Evolutionary conservation across 2,113 vertebrate genomes (phyloP), one percentile per base, ranked within the genome.

Genomic region (Podiceps cristatus): DNA sequence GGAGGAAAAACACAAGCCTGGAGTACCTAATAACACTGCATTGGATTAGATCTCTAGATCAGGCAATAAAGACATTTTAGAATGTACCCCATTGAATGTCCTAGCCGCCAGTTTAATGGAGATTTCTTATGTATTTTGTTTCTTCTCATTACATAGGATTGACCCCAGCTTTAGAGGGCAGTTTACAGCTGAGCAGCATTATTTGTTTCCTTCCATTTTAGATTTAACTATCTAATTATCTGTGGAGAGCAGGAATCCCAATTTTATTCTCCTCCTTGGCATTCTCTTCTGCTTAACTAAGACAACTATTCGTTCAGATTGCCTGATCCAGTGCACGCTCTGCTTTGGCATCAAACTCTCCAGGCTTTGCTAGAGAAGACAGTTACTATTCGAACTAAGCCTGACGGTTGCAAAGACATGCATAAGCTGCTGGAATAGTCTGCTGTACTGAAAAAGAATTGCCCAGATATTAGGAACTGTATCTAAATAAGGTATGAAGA

Each of bases 391-490:
- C 64, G 88, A 52, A 40, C 9, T 67, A 62, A 95, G 27, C 33
- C 64, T 67, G n/a, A 40, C 1, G 0, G 13, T 25, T 0, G 0
- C 73, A 72, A 74, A 91, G 31, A 58, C 15, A 59, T 20, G 6
- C 11, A 14, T 8, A 72, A 52, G 8, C 5, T 81, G 27, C 14
- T 37, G 25, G 18, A 82, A 73, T 29, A 73, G 27, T 31, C 40
- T 18, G 10, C 53, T 49, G 1, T 76, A 24, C 23, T 60, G 12
- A 59, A 86, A 29, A 56, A 62, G 11, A 33, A 24, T 23, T 50
- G 22, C 6, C 25, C 19, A 29, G 10, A 9, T 24, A 53, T 5
- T 79, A 4, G 8, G 29, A 93, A 75, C 23, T 86, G 11, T 50
- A 14, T 55, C 45, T 86, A 90, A 69, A 78, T 56, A 60, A 40